phyloP scores from a whole-genome alignment of 2,888 invertebrate genomes.

The Oligia strigilis region DNA sequence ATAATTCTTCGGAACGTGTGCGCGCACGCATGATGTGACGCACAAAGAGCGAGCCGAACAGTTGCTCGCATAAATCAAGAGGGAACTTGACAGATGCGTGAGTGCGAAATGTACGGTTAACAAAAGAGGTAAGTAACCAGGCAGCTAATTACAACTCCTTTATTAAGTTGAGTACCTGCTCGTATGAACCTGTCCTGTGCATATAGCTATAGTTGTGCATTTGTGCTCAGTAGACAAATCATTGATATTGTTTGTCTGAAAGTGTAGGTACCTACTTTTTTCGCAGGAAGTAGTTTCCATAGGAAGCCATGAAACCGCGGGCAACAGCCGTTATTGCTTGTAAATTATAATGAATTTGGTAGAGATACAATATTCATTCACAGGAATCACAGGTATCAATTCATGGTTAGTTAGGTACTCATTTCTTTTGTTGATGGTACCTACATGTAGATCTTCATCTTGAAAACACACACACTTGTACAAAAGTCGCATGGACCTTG shows the following conservation, averaged over 20 bases:
- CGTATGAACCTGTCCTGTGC: not conserved
- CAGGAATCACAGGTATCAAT: not conserved
- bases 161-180: not conserved
- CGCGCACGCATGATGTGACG: constrained; percentile 59
- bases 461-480: constrained; percentile 33
- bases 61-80: constrained; percentile 80
- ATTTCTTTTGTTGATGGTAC: constrained; percentile 24
- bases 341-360: not conserved
- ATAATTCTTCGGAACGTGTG: constrained; percentile 45
- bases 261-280: not conserved
- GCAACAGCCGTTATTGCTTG: not conserved
- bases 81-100: constrained; percentile 78
- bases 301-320: not conserved
- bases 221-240: not conserved
- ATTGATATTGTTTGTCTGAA: not conserved
- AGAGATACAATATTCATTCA: not conserved
- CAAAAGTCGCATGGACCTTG: constrained; percentile 13
- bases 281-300: not conserved
- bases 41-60: constrained; percentile 67
- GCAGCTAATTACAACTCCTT: not conserved
- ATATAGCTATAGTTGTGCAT: not conserved
- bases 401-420: not conserved
- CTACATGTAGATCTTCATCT: constrained; percentile 46
- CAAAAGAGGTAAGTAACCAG: constrained; percentile 9
- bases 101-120: constrained; percentile 56